A percentile compares a stretch with the other conserved stretches of the same genome.
These are phyloP conservation scores for Bovichtus variegatus DNA, from an alignment of 2,797 vertebrate species.

Conservation along the genomic window DNA sequence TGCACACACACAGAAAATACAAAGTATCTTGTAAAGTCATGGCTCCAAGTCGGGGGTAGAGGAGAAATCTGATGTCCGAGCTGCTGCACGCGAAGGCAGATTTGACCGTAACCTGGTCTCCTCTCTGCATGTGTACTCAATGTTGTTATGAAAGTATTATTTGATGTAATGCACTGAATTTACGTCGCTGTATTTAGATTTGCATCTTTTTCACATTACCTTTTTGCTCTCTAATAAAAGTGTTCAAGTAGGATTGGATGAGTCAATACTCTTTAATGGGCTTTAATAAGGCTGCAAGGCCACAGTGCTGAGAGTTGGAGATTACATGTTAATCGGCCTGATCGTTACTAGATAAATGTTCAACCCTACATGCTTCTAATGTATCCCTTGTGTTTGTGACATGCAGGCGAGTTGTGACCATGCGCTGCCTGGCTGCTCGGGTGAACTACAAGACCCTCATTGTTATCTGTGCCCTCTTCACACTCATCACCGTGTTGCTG, in stretches of 20 bases:
- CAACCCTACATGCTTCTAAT: background rate
- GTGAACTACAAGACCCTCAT: conserved; percentile 99
- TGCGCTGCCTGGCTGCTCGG: conserved; percentile 97
- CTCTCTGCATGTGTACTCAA: background rate
- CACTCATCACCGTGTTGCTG: conserved; percentile 92
- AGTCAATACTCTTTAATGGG: background rate
- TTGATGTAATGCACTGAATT: background rate
- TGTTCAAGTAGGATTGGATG: background rate
- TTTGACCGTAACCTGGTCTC: background rate
- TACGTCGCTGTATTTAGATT: background rate
- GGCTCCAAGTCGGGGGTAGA: background rate
- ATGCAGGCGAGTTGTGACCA: conserved; percentile 88
- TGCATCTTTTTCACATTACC: background rate
- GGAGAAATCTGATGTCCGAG: background rate
- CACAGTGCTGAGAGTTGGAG: background rate
- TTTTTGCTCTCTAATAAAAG: background rate
- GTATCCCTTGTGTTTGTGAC: conserved; percentile 42
- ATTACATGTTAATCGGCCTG: background rate
- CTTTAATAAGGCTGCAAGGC: background rate
- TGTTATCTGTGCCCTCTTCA: conserved; percentile 94
- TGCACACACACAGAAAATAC: background rate
- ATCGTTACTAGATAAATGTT: background rate
- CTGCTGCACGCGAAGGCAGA: background rate
- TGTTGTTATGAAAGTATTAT: background rate
- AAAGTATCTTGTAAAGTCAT: background rate